Conservation (phyloP, 2,888 invertebrate genomes). For the Leptopilina syphax region DNA sequence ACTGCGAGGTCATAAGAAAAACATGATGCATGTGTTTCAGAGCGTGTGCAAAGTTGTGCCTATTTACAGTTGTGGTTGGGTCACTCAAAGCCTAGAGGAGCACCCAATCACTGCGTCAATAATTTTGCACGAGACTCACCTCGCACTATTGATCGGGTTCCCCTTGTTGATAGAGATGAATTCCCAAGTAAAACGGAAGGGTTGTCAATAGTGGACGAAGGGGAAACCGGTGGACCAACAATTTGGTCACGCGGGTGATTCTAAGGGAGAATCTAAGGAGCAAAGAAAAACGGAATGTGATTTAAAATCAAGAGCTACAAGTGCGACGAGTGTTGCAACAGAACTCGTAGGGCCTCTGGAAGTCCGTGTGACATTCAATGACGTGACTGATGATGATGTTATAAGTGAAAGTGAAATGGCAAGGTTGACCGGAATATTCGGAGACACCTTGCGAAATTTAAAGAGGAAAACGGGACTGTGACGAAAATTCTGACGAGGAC, state of each 20-base stretch:
- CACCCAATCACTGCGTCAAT: neutral
- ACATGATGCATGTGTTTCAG: neutral
- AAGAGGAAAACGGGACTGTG: neutral
- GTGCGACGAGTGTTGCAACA: neutral
- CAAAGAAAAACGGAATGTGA: neutral
- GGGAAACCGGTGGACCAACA: neutral
- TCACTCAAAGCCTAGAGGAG: constrained; percentile 2
- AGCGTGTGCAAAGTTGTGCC: neutral
- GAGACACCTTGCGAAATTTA: neutral
- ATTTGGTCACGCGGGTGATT: neutral
- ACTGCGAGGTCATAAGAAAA: neutral
- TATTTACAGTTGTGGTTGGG: neutral
- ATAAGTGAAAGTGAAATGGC: neutral
- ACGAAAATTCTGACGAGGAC: neutral
- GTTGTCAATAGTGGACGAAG: neutral
- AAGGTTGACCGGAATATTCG: neutral
- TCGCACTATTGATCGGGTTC: neutral
- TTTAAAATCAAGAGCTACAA: neutral
- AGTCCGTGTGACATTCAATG: neutral
- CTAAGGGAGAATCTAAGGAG: neutral
- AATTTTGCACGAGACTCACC: neutral
- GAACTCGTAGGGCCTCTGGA: neutral
- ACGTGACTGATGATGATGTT: neutral
- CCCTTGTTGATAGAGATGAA: neutral
- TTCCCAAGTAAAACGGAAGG: neutral